Evolutionary conservation across 92 coral and sea anemone genomes (phyloP).

Genomic region (Montipora capitata): DNA sequence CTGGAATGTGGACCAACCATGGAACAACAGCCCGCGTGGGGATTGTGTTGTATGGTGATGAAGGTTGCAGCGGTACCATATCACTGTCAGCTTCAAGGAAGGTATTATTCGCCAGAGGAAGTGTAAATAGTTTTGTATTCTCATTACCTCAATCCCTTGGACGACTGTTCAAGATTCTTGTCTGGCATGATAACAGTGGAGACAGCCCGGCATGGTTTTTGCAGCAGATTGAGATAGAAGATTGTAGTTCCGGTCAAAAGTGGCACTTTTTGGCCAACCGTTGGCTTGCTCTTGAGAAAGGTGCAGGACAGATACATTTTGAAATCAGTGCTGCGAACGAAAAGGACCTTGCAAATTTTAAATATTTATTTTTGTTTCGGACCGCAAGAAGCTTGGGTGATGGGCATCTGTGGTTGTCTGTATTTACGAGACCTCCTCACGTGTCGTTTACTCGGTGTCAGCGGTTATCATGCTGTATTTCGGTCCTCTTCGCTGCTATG

Average conservation of each 20-base stretch:
- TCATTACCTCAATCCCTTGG: slow-evolving; percentile 82
- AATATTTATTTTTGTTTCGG: slow-evolving; percentile 77
- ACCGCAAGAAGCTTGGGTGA: slow-evolving; percentile 88
- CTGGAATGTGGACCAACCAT: slow-evolving; percentile 92
- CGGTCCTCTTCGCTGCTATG: slow-evolving; percentile 88
- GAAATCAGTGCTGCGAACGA: slow-evolving; percentile 76
- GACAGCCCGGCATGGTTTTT: slow-evolving; percentile 91
- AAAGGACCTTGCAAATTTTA: slow-evolving; percentile 74
- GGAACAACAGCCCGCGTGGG: slow-evolving; percentile 93
- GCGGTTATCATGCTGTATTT: slow-evolving; percentile 89
- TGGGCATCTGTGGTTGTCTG: slow-evolving; percentile 89
- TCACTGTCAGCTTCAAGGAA: slow-evolving; percentile 75
- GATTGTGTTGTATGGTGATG: slow-evolving; percentile 81
- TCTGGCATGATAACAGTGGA: slow-evolving; percentile 94
- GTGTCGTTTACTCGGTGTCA: slow-evolving; percentile 89
- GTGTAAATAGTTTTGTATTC: slow-evolving; percentile 80
- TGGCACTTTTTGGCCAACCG: slow-evolving; percentile 88
- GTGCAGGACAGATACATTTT: slow-evolving; percentile 82
- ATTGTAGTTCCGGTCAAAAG: slow-evolving; percentile 67
- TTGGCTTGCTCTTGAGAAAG: slow-evolving; percentile 95
- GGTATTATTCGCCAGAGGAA: slow-evolving; percentile 88
- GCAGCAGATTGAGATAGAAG: slow-evolving; percentile 78
- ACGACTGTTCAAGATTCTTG: slow-evolving; percentile 71
- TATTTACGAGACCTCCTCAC: slow-evolving; percentile 91
- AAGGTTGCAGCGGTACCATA: slow-evolving; percentile 77